Evolutionary conservation across 2,113 vertebrate species (phyloP).

Genomic region (Megalops atlanticus): DNA sequence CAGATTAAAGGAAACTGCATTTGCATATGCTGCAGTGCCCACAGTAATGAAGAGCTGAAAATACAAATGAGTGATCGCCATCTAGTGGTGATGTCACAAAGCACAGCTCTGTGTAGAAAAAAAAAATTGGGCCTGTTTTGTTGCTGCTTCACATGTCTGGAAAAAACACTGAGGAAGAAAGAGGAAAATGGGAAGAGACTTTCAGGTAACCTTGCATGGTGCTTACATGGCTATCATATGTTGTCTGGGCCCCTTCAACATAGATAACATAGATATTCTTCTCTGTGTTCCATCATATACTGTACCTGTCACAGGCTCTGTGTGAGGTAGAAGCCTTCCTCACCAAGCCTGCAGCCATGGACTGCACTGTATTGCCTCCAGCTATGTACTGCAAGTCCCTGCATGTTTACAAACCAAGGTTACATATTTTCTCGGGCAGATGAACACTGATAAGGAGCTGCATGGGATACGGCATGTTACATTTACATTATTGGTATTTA

Average conservation of each 20-base stretch:
- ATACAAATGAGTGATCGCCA: conserved; percentile 46
- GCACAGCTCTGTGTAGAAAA: background rate
- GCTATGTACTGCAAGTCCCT: background rate
- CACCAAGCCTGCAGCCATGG: background rate
- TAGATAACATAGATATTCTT: background rate
- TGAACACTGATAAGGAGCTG: background rate
- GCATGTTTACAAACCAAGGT: background rate
- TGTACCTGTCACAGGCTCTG: background rate
- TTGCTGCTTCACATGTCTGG: background rate
- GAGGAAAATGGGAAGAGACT: background rate
- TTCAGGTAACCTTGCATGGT: background rate
- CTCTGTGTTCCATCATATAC: background rate
- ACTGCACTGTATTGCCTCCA: background rate
- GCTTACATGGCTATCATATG: background rate
- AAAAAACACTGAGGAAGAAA: background rate
- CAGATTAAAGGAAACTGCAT: background rate
- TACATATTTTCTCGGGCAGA: background rate
- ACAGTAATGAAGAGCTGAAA: background rate
- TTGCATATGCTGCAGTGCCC: background rate
- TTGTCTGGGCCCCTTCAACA: background rate
- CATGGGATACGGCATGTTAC: background rate
- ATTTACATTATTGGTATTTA: too few species aligned
- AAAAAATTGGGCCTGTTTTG: background rate
- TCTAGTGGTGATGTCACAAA: conserved; percentile 38
- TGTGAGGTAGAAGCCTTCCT: background rate